Evolutionary conservation across 2,888 invertebrate genomes (phyloP), one percentile per base, ranked within the genome.

Genomic region (Orchesellides sinensis): DNA sequence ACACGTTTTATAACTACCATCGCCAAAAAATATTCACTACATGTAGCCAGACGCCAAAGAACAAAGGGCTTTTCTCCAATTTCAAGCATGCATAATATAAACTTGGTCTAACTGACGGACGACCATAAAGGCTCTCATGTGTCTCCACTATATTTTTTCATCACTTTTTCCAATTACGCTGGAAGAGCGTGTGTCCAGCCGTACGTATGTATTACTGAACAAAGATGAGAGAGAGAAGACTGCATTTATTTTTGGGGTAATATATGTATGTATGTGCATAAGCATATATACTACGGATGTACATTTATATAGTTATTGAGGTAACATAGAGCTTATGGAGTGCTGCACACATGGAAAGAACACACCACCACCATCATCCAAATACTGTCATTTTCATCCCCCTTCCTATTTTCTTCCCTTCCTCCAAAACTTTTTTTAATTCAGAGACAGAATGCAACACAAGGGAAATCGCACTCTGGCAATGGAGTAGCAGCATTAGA

Each of bases 371-470:
- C 56, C 10, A n/a, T 12, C 14, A 35, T 19, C 56, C 29, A 52
- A 70, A 69, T 52, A 56, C 77, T 77, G 77, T 77, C 77, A 77
- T 77, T 77, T 77, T 77, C 77, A 77, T 77, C 77, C 77, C 75
- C 75, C 25, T 63, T 21, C 25, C 25, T 56, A 10, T 56, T 23
- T 56, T 56, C n/a, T 35, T 68, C 49, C 52, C 73, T 47, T 73
- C 63, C 49, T 61, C 32, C 68, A 21, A 32, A 27, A 17, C 14
- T 52, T 52, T 52, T 52, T 75, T 66, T 65, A 65, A 75, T 75
- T 65, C 75, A 19, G n/a, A 40, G 14, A 40, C 40, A 40, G n/a
- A 40, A 14, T n/a, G 40, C 40, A 40, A 40, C n/a, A n/a, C 40
- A 40, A 40, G 10, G 10, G 14, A 40, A n/a, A 14, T 32, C 6